Evolutionary conservation across 92 coral and sea anemone genomes (phyloP).

Genomic region (Siderastrea siderea): DNA sequence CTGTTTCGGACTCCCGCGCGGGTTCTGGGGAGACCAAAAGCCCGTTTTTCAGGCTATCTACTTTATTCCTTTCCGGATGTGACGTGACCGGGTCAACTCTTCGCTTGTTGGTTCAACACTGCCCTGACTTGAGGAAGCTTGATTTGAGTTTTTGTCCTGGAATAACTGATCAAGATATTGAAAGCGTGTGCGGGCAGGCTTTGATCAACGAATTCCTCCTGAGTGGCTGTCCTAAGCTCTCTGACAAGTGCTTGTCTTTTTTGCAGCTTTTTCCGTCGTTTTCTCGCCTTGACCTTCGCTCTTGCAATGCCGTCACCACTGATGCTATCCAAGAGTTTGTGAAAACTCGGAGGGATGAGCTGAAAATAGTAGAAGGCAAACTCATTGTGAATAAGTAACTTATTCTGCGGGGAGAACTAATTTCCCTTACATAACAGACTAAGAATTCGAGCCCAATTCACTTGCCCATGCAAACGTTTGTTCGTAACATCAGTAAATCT

Average conservation of each 20-base stretch:
- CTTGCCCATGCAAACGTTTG: not conserved
- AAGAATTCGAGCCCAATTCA: not conserved
- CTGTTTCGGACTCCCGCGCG: slow-evolving; percentile 85
- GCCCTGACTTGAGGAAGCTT: slow-evolving; percentile 79
- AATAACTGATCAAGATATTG: slow-evolving; percentile 88
- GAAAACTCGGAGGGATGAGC: slow-evolving; percentile 56
- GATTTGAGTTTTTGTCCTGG: slow-evolving; percentile 95
- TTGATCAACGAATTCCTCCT: slow-evolving; percentile 81
- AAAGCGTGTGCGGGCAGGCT: slow-evolving; percentile 74
- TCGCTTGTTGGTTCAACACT: slow-evolving; percentile 83
- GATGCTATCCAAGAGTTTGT: slow-evolving; percentile 81
- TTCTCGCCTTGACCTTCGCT: slow-evolving; percentile 84
- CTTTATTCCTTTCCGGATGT: slow-evolving; percentile 94
- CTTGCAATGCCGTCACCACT: slow-evolving; percentile 76
- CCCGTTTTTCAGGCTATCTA: slow-evolving; percentile 78
- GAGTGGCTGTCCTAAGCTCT: slow-evolving; percentile 92
- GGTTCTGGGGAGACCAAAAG: slow-evolving; percentile 92
- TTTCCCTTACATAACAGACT: not conserved
- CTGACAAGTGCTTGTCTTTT: slow-evolving; percentile 81
- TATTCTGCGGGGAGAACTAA: not conserved
- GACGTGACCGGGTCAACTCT: slow-evolving; percentile 93
- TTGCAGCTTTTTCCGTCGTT: slow-evolving; percentile 76
- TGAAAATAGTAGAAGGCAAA: slow-evolving; percentile 80
- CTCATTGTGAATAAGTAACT: slow-evolving; percentile 57
- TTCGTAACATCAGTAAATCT: not conserved